Percentiles rank a stretch among this genome's conserved stretches.
Conservation (phyloP, 2,797 vertebrate species). For the Acanthornis magna region DNA sequence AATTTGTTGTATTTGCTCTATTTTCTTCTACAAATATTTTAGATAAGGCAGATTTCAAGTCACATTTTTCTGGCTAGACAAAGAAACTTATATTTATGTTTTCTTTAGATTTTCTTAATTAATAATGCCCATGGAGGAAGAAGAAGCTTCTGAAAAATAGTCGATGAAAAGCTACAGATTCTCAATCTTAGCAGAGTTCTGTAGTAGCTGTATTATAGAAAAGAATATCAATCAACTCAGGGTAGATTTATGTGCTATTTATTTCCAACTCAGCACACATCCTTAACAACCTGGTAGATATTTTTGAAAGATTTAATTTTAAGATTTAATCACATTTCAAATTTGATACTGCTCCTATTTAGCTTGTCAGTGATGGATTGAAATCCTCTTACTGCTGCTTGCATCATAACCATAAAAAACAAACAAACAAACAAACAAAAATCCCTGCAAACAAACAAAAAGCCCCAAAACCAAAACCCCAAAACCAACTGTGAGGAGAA, state of each 20-base stretch:
- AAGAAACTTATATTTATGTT: not conserved
- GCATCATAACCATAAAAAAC: not conserved
- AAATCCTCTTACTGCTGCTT: not conserved
- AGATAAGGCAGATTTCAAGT: not conserved
- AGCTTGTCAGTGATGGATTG: not conserved
- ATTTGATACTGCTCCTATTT: not conserved
- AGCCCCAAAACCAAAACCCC: not conserved
- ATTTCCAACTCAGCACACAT: not conserved
- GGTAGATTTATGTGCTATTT: not conserved
- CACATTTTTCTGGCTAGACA: not conserved
- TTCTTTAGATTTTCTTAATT: not conserved
- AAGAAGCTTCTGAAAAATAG: not conserved
- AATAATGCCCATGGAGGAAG: not conserved
- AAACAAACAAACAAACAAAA: not conserved
- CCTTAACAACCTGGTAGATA: not conserved
- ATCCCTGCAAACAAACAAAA: not conserved
- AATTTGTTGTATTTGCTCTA: not conserved
- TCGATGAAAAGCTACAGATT: not conserved
- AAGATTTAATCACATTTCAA: not conserved
- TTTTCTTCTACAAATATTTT: not conserved
- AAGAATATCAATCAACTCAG: not conserved
- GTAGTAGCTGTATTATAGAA: not conserved
- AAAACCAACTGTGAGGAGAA: not conserved
- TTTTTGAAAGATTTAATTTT: not conserved
- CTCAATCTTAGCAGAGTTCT: not conserved